Evolutionary conservation across 2,113 vertebrate genomes (phyloP), one percentile per base, ranked within the genome.

Genomic region (Prietella phreatophila): DNA sequence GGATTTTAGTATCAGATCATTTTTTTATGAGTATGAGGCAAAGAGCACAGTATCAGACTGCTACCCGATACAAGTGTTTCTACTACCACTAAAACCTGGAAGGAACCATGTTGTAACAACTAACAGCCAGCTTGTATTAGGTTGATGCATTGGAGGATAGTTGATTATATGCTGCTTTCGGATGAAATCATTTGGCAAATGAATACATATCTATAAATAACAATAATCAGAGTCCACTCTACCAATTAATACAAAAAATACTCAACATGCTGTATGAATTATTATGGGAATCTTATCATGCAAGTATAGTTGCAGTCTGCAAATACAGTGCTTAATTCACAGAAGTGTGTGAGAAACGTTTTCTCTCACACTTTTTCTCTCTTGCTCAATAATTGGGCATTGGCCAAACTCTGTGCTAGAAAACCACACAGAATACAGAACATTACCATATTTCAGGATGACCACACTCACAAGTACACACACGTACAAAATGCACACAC

Each of bases 391-490:
- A 39, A 82, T 39, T 14, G 33, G 33, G 11, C 56, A 14, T 25
- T 84, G 42, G 36, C 50, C 20, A 56, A 78, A 85, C 36, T 61
- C 75, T 20, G 8, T 47, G 5, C 58, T 60, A 76, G 78, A 85
- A 53, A 88, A 60, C 50, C 76, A 82, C 47, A 85, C 27, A 81
- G n/a, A 33, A 76, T 20, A 56, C n/a, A 65, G 50, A 14, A 50
- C 78, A 47, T 71, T 69, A 36, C 14, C 5, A 63, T 20, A 80
- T 60, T 30, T 25, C 73, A 36, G 30, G 67, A 50, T 42, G 11
- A 65, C 53, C 53, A 85, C 67, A 25, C 30, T 69, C n/a, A 60
- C 58, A 85, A 69, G 27, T 50, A 76, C 60, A 82, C 78, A 65
- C 30, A 80, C n/a, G 65, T 56, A 75, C 19, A 71, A 56, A 81